Evolutionary conservation across 2,113 vertebrate species (phyloP).

Genomic region (Mandrillus leucophaeus): DNA sequence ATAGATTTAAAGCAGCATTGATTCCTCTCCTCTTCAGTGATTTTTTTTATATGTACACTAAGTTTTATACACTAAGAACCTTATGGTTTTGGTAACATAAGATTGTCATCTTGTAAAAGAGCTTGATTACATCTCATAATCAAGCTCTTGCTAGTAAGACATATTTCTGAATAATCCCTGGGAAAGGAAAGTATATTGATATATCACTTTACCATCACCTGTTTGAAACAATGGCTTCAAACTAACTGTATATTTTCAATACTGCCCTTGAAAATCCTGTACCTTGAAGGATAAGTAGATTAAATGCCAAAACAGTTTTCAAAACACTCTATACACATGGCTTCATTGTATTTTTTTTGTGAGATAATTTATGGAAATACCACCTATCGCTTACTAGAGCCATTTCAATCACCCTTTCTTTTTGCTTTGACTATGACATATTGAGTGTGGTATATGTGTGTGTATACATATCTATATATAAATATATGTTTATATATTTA

Average conservation of each 20-base stretch:
- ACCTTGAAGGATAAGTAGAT: constrained; percentile 17
- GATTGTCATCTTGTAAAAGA: background rate
- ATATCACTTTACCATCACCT: constrained; percentile 38
- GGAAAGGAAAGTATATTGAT: constrained; percentile 44
- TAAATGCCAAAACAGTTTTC: background rate
- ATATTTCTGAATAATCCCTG: background rate
- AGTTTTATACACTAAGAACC: background rate
- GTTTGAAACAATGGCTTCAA: constrained; percentile 59
- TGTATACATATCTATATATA: too few relatives aligned
- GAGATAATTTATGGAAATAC: constrained; percentile 14
- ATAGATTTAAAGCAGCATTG: background rate
- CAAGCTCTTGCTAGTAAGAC: constrained; percentile 17
- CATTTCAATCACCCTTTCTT: background rate
- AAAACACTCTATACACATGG: background rate
- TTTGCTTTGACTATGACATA: background rate
- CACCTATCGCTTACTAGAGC: background rate
- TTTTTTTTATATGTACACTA: background rate
- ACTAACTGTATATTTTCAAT: constrained; percentile 54
- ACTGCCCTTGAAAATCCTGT: constrained; percentile 23
- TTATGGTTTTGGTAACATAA: constrained; percentile 39
- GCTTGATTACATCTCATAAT: background rate
- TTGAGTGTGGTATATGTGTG: background rate
- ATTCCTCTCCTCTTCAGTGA: background rate
- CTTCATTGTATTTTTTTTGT: constrained; percentile 31
- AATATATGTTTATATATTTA: too few relatives aligned